Evolutionary conservation across 2,797 vertebrate species (phyloP).

Genomic region (Poecilia velifera): DNA sequence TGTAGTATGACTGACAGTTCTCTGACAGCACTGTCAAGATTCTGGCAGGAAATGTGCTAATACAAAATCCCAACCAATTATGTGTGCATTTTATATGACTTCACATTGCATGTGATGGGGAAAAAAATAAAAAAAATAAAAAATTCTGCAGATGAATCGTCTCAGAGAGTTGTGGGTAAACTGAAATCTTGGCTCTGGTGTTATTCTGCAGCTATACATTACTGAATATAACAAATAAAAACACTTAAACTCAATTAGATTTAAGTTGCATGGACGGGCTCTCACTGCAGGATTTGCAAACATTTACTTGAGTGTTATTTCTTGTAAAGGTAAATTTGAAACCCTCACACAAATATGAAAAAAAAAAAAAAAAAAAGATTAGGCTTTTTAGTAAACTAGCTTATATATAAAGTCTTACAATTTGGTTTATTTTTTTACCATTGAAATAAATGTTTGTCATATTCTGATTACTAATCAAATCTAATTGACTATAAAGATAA

Average conservation of each 20-base stretch:
- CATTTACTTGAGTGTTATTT: background rate
- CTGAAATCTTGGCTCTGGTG: background rate
- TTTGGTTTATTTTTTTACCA: background rate
- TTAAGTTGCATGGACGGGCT: background rate
- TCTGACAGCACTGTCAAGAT: background rate
- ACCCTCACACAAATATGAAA: background rate
- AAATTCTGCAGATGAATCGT: background rate
- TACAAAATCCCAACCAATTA: constrained; percentile 4
- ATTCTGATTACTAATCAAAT: background rate
- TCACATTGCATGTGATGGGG: background rate
- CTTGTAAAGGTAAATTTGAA: background rate
- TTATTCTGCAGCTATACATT: background rate
- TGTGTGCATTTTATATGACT: background rate
- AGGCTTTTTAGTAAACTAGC: background rate
- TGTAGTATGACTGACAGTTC: constrained; percentile 2
- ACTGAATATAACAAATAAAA: no score
- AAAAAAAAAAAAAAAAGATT: background rate
- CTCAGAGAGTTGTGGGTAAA: background rate
- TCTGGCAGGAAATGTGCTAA: background rate
- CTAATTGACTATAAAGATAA: background rate
- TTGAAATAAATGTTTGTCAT: background rate
- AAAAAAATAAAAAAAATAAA: background rate
- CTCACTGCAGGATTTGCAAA: background rate
- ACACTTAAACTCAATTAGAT: background rate
- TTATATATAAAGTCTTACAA: background rate